Percentiles rank a stretch among this genome's conserved stretches.
phyloP scores from a whole-genome alignment of 2,113 vertebrate species.

The Ophiodon elongatus region DNA sequence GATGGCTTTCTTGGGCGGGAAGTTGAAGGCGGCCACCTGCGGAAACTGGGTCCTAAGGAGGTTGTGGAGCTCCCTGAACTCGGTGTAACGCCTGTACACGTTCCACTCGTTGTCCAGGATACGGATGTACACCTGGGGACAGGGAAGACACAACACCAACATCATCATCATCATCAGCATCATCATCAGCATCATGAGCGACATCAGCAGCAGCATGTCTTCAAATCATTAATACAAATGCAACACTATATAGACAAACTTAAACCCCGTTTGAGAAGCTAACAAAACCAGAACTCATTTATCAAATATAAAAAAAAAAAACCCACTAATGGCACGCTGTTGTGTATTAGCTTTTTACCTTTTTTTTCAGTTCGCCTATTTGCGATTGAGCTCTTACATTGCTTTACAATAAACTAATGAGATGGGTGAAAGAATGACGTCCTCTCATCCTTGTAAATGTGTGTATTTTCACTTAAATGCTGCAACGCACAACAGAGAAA shows the following conservation, averaged over 20 bases:
- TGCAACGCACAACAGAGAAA: conserved; percentile 46
- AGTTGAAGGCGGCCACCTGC: conserved; percentile 91
- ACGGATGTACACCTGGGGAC: conserved; percentile 92
- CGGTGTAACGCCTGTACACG: conserved; percentile 94
- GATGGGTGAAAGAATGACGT: conserved; percentile 32
- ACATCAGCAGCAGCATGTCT: neutral
- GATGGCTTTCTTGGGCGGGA: conserved; percentile 98
- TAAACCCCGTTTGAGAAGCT: neutral
- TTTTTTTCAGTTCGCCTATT: neutral
- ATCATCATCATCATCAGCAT: neutral
- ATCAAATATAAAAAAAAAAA: neutral
- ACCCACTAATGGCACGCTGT: neutral
- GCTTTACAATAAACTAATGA: conserved; percentile 22
- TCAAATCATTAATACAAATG: neutral
- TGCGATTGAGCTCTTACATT: conserved; percentile 6
- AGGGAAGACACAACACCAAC: neutral
- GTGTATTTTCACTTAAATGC: conserved; percentile 63
- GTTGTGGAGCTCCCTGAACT: conserved; percentile 94
- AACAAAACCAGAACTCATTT: neutral
- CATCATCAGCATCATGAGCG: neutral
- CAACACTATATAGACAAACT: neutral
- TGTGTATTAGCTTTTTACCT: neutral
- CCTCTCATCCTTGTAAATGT: conserved; percentile 50
- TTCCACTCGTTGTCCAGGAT: conserved; percentile 99
- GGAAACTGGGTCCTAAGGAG: conserved; percentile 90